phyloP scores from a whole-genome alignment of 2,797 vertebrate genomes.

The Nannoperca obscura region DNA sequence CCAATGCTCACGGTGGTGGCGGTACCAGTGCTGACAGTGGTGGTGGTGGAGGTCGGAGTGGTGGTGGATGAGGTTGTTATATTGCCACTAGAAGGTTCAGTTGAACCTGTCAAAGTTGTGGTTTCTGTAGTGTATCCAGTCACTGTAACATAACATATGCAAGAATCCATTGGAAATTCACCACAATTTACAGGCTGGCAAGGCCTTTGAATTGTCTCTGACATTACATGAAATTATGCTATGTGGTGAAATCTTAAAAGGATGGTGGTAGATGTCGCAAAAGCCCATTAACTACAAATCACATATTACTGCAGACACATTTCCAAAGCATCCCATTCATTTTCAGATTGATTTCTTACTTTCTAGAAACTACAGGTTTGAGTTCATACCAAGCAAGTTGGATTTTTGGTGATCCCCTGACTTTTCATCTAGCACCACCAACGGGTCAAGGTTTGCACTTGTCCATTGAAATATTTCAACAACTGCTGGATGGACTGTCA shows the following conservation, averaged over 20 bases:
- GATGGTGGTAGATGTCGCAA: neutral
- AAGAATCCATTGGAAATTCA: neutral
- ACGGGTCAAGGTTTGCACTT: no score
- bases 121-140: neutral
- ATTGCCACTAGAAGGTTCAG: neutral
- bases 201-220: neutral
- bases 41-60: neutral
- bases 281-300: neutral
- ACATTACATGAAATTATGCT: neutral
- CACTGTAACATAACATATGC: conserved; percentile 20
- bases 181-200: neutral
- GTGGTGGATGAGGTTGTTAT: conserved; percentile 2
- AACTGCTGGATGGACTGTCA: no score
- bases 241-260: neutral
- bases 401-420: no score
- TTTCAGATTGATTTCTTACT: neutral
- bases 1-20: neutral
- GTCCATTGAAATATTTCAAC: no score
- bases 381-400: neutral
- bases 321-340: neutral
- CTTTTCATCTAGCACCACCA: no score
- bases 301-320: neutral
- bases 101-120: neutral
- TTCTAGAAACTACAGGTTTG: neutral
- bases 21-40: neutral